These are phyloP conservation scores for Tetheella fluctuosa DNA, from an alignment of 2,888 invertebrate species.

Conservation along the genomic window DNA sequence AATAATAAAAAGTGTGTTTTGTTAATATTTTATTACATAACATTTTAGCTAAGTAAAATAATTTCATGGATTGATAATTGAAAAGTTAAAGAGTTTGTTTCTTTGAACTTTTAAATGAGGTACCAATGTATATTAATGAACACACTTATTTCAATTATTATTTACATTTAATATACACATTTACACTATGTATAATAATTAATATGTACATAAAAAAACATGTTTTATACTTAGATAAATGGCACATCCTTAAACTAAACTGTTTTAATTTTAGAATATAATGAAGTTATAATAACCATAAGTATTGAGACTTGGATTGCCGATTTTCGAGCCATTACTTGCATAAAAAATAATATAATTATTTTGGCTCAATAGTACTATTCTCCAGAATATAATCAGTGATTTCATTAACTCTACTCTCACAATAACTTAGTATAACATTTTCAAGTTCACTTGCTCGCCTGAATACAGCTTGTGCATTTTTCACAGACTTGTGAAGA, in stretches of 20 bases:
- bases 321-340: constrained; percentile 6
- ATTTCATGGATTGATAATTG: background rate
- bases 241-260: constrained; percentile 10
- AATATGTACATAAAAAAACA: constrained; percentile 24
- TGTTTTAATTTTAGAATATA: too few relatives aligned
- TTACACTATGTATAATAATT: constrained; percentile 19
- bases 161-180: constrained; percentile 28
- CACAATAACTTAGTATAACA: constrained; percentile 56
- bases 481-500: constrained; percentile 61
- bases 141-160: constrained; percentile 19
- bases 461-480: constrained; percentile 54
- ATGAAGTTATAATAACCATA: too few relatives aligned
- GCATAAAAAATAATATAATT: constrained; percentile 29
- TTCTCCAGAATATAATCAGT: constrained; percentile 70
- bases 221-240: constrained; percentile 23
- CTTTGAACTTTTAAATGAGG: too few relatives aligned
- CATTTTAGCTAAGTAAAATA: background rate
- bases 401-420: constrained; percentile 58
- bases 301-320: too few relatives aligned
- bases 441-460: constrained; percentile 61
- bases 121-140: too few relatives aligned
- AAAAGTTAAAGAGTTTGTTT: too few relatives aligned
- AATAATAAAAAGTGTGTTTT: background rate
- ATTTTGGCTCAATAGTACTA: constrained; percentile 56
- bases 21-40: background rate